These are phyloP conservation scores for Falcaria lacertinaria DNA, from an alignment of 2,888 invertebrate species.

Conservation along the genomic window DNA sequence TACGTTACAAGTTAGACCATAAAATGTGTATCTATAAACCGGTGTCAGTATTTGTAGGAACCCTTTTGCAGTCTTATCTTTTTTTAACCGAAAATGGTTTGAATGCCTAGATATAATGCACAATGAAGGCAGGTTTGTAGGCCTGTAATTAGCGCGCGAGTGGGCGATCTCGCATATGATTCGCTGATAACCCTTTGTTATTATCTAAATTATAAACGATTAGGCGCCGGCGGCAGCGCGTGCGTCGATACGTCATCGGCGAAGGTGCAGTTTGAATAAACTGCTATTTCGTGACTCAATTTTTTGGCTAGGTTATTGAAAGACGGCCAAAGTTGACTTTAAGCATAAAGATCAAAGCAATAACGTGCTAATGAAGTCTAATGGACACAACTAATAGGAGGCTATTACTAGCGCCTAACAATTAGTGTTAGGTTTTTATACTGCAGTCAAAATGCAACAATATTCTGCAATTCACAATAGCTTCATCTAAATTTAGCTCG, in stretches of 20 bases:
- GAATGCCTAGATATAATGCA: slow-evolving; percentile 17
- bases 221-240: slow-evolving; percentile 42
- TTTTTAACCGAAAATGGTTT: not conserved
- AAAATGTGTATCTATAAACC: slow-evolving; percentile 9
- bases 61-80: too few relatives aligned
- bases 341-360: slow-evolving; percentile 9
- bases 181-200: slow-evolving; percentile 42
- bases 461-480: slow-evolving; percentile 4
- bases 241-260: slow-evolving; percentile 40
- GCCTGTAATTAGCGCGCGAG: slow-evolving; percentile 39
- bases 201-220: slow-evolving; percentile 56
- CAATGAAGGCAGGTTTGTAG: slow-evolving; percentile 21
- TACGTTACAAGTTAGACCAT: slow-evolving; percentile 16
- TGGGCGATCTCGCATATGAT: slow-evolving; percentile 31
- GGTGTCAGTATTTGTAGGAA: too few relatives aligned
- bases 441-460: not conserved
- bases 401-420: not conserved
- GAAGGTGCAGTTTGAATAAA: slow-evolving; percentile 34
- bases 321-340: slow-evolving; percentile 28
- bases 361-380: slow-evolving; percentile 3
- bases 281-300: slow-evolving; percentile 35
- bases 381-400: not conserved
- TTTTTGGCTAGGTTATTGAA: slow-evolving; percentile 36
- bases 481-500: not conserved
- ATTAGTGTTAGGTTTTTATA: not conserved